These are phyloP conservation scores for Rattus norvegicus DNA, from an alignment of 2,113 vertebrate genomes.

Conservation along the genomic window GRCr8 NC_086020.1:250008001-250008500, in stretches of 20 bases:
- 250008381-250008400: slow-evolving; percentile 88
- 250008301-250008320: background rate
- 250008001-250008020: background rate
- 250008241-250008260: background rate
- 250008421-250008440: slow-evolving; percentile 99
- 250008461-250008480: slow-evolving; percentile 99
- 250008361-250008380: background rate
- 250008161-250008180: background rate
- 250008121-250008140: slow-evolving; percentile 15
- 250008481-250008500: slow-evolving; percentile 94
- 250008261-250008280: background rate
- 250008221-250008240: slow-evolving; percentile 12
- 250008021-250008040: background rate
- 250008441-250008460: slow-evolving; percentile 99
- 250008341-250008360: background rate
- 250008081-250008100: background rate
- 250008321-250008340: background rate
- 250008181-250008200: background rate
- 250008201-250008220: background rate
- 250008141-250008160: background rate
- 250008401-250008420: slow-evolving; percentile 99
- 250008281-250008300: slow-evolving; percentile 17
- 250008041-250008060: background rate
- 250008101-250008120: background rate
- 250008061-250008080: slow-evolving; percentile 10